A percentile compares a stretch with the other conserved stretches of the same genome.
phyloP scores from a whole-genome alignment of 1,140 invertebrate genomes.

The Bacillus rossius region DNA sequence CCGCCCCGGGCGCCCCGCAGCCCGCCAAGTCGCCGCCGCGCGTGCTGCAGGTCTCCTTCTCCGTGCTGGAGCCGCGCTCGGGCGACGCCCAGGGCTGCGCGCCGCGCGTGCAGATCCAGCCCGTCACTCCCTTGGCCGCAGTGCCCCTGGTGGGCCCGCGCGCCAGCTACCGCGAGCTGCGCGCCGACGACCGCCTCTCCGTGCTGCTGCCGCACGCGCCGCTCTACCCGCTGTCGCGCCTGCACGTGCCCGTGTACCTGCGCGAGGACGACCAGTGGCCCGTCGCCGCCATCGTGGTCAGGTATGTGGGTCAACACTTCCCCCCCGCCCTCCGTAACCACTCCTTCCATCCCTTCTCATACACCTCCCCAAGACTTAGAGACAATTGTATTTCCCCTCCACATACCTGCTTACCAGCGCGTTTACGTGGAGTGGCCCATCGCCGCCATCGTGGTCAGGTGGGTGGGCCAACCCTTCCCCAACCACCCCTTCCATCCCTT shows the following conservation, averaged over 20 bases:
- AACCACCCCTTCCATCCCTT: too few relatives aligned
- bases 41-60: slow-evolving; percentile 73
- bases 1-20: slow-evolving; percentile 40
- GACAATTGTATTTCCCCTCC: too few relatives aligned
- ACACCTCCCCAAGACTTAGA: too few relatives aligned
- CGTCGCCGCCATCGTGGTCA: slow-evolving; percentile 74
- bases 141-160: slow-evolving; percentile 68
- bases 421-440: too few relatives aligned
- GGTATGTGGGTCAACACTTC: slow-evolving; percentile 62
- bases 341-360: too few relatives aligned
- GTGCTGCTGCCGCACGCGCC: slow-evolving; percentile 84
- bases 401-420: too few relatives aligned
- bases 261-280: slow-evolving; percentile 48
- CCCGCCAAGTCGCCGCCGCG: slow-evolving; percentile 58
- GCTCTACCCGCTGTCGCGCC: slow-evolving; percentile 78
- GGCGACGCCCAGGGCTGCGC: slow-evolving; percentile 45
- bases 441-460: too few relatives aligned
- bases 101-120: slow-evolving; percentile 69
- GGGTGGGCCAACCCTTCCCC: too few relatives aligned
- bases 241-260: slow-evolving; percentile 83
- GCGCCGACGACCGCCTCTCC: slow-evolving; percentile 68
- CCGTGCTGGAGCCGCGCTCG: slow-evolving; percentile 64
- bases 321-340: too few relatives aligned
- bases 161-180: slow-evolving; percentile 75
- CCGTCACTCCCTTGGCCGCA: slow-evolving; percentile 61